phyloP scores from a whole-genome alignment of 2,113 vertebrate species.

The Corvus hawaiiensis region DNA sequence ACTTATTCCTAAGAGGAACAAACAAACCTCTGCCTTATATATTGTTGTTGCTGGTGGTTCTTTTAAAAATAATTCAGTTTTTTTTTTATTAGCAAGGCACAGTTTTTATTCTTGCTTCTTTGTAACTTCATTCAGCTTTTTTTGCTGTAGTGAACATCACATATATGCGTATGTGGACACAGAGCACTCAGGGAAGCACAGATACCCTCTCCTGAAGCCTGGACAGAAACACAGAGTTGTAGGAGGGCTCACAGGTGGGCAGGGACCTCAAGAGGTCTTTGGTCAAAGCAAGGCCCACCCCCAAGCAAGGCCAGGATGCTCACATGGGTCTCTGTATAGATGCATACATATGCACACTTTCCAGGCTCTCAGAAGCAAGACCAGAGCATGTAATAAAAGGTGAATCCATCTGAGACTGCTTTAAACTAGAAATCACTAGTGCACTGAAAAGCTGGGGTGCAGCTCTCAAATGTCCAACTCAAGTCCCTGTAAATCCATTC shows the following conservation, averaged over 20 bases:
- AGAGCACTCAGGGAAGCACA: background rate
- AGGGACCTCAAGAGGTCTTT: background rate
- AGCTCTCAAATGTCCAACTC: background rate
- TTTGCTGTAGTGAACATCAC: background rate
- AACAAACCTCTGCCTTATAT: background rate
- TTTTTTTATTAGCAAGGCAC: background rate
- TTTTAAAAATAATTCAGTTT: background rate
- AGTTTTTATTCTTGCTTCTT: background rate
- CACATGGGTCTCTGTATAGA: background rate
- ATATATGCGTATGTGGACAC: rapidly evolving
- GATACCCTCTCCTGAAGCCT: background rate
- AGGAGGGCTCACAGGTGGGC: background rate
- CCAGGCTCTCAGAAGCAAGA: background rate
- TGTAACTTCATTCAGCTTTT: background rate
- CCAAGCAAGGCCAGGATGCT: background rate
- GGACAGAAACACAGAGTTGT: background rate
- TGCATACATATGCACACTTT: rapidly evolving
- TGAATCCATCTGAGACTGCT: background rate
- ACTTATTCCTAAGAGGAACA: background rate
- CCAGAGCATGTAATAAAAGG: background rate
- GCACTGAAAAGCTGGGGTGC: background rate
- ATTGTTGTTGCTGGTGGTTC: background rate
- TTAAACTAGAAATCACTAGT: background rate
- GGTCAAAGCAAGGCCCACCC: background rate
- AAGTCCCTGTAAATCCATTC: background rate